Conservation (phyloP, 2,113 vertebrate genomes). For the Mellivora capensis region DNA sequence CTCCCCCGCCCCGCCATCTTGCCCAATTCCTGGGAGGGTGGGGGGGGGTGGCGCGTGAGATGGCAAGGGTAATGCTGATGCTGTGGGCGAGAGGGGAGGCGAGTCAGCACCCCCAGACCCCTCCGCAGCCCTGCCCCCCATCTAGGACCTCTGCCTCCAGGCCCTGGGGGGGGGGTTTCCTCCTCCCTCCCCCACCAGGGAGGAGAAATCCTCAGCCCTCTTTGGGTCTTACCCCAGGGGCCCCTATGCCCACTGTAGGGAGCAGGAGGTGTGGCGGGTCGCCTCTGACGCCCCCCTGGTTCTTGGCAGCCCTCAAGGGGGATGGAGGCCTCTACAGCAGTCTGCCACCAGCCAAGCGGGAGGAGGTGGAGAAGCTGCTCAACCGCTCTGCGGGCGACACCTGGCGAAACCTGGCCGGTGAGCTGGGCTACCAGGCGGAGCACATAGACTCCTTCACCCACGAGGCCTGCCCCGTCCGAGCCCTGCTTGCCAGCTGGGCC, state of each 20-base stretch:
- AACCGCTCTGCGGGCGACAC: slow-evolving; percentile 87
- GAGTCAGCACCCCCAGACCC: neutral
- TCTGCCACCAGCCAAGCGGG: slow-evolving; percentile 88
- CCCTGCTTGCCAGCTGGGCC: slow-evolving; percentile 92
- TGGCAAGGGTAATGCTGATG: neutral
- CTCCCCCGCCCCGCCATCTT: neutral
- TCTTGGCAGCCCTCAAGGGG: slow-evolving; percentile 84
- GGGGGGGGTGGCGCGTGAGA: neutral
- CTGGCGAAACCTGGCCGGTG: slow-evolving; percentile 92
- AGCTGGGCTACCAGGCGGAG: slow-evolving; percentile 94
- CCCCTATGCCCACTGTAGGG: accelerated
- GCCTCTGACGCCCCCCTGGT: neutral
- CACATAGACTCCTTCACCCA: slow-evolving; percentile 90
- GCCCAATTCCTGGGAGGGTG: neutral
- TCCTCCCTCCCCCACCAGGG: neutral
- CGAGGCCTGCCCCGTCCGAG: slow-evolving; percentile 88
- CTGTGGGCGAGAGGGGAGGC: neutral
- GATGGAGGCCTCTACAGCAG: slow-evolving; percentile 86
- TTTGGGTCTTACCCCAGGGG: neutral
- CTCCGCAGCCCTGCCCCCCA: neutral
- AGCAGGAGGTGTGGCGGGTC: accelerated
- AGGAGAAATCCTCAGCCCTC: neutral
- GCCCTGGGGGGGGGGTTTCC: neutral
- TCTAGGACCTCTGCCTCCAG: neutral
- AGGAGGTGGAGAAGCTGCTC: slow-evolving; percentile 95